Base-by-base conservation (phyloP, 1,140 invertebrate genomes). In the Hycleus phaleratus region DNA sequence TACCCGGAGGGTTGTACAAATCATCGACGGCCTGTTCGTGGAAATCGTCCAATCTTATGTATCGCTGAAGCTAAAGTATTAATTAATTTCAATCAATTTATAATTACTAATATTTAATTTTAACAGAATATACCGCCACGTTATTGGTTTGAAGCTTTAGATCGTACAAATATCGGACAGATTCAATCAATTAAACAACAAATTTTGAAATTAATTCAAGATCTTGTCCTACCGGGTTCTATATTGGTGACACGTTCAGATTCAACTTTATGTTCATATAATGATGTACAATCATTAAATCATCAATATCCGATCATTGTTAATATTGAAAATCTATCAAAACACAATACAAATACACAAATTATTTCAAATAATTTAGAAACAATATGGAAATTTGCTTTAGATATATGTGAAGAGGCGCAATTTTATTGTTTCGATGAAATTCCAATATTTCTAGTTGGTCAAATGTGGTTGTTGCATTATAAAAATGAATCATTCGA, bases 1-100 rank as follows among this genome's bases (percentile, higher is more conserved):
- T 79, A 74, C 69, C 77, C 78, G 25, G 66, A 70, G 62, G 77
- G 77, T 10, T 75, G 71, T 49, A 77, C 76, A 73, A 61, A 68
- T 43, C 38, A 25, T 40, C 24, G 38, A 38, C 46, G 42, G 25
- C 39, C 9, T 73, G 69, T 60, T 74, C 74, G 74, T 32, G 75
- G 77, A 56, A 77, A 77, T 58, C 74, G 76, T 11, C 74, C 72
- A 32, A 74, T 79, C 55, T 60, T 79, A n/a, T 79, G 78, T 58
- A 75, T 79, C 32, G 74, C 72, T 4, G 77, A 79, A 69, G 69
- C 72, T 1, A 58, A 55, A 44, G 52, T 55, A 55, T 38, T 38
- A 2, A 46, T 32, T 12, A 8, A 4, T 18, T 12, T 45, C 1
- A 46, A 2, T 38, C 3, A 46, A 46, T 38, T 32, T 38, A 5